Conservation (phyloP, 2,797 vertebrate genomes). For the Sebastes hubbsi region DNA sequence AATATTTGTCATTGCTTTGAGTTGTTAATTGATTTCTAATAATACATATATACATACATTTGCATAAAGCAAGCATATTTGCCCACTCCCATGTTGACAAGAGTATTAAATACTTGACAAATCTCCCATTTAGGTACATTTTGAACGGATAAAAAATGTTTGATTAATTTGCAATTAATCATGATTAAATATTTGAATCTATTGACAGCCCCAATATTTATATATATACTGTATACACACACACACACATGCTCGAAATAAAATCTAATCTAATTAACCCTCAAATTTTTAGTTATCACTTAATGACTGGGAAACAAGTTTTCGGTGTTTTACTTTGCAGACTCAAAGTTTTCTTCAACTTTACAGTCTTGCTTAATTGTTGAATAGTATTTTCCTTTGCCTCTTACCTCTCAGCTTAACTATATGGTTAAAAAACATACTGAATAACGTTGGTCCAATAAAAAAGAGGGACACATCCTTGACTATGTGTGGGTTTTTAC, state of each 20-base stretch:
- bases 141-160: accelerated
- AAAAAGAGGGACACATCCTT: conserved; percentile 37
- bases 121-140: no score
- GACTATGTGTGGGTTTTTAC: conserved; percentile 50
- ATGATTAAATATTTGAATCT: no score
- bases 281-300: not conserved
- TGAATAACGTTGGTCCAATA: conserved; percentile 29
- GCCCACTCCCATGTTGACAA: no score
- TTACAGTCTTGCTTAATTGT: conserved; percentile 22
- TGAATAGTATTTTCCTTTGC: not conserved
- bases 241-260: not conserved
- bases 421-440: conserved; percentile 28
- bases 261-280: not conserved
- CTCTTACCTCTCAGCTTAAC: not conserved
- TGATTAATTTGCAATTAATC: no score
- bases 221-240: no score
- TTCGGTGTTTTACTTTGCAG: not conserved
- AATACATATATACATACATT: no score
- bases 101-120: no score
- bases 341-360: no score
- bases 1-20: no score
- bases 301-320: not conserved
- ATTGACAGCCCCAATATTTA: no score
- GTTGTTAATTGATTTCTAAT: no score
- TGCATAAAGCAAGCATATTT: no score